Percentiles rank a stretch among this genome's conserved stretches.
Conservation (phyloP, 1,140 invertebrate genomes). For the Drosophila gunungcola region DNA sequence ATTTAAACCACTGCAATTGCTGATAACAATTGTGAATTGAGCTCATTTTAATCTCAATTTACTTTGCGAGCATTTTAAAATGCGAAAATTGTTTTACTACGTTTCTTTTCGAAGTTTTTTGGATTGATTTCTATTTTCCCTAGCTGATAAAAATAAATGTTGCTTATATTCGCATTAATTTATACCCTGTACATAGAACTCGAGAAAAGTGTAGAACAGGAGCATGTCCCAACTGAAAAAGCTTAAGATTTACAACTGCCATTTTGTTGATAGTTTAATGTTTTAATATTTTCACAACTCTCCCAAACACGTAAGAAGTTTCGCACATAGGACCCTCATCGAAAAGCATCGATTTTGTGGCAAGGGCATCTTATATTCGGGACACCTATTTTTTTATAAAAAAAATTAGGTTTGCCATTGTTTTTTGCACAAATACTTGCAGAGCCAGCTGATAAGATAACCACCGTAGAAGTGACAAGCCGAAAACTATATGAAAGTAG, state of each 20-base stretch:
- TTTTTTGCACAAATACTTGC: constrained; percentile 30
- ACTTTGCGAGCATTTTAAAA: constrained; percentile 12
- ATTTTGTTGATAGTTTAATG: too few species aligned
- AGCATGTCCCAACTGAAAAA: too few species aligned
- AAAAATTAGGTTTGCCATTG: constrained; percentile 24
- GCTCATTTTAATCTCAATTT: constrained; percentile 1
- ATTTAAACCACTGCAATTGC: constrained; percentile 5
- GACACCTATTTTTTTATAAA: background rate
- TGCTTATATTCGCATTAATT: constrained; percentile 7
- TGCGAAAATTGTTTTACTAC: constrained; percentile 3
- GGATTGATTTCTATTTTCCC: constrained; percentile 1
- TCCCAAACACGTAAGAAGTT: too few species aligned
- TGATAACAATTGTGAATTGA: constrained; percentile 37
- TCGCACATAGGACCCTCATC: too few species aligned
- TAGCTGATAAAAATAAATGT: constrained; percentile 30
- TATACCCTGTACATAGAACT: background rate
- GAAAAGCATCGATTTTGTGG: background rate
- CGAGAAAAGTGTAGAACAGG: background rate
- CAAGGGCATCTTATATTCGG: background rate
- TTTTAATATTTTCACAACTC: too few species aligned
- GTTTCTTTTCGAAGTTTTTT: constrained; percentile 7
- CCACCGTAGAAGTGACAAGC: constrained; percentile 20
- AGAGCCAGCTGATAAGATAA: constrained; percentile 39
- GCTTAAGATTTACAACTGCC: too few species aligned
- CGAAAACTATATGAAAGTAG: constrained; percentile 9